Percentiles rank a stretch among this genome's conserved stretches.
Evolutionary conservation across 2,888 invertebrate species (phyloP).

Genomic region (Saturnia japonica): DNA sequence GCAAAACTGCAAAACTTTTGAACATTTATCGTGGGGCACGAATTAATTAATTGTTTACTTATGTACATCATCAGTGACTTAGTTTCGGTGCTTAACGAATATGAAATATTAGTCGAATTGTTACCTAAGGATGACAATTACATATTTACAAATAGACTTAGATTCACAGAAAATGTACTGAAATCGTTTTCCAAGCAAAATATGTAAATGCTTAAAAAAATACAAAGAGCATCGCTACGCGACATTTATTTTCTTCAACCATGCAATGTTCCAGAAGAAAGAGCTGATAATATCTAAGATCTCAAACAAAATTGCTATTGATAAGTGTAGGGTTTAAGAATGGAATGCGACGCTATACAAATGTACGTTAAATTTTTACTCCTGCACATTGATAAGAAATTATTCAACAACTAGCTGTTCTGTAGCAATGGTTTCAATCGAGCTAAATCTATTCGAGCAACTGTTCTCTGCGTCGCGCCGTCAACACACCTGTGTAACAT

Average conservation of each 20-base stretch:
- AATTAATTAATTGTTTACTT: background rate
- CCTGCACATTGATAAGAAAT: background rate
- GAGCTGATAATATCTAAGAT: background rate
- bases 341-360: background rate
- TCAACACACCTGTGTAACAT: too few relatives aligned
- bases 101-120: background rate
- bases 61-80: background rate
- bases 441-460: too few relatives aligned
- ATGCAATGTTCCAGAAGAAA: background rate
- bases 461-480: too few relatives aligned
- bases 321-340: background rate
- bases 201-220: background rate
- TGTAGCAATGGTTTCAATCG: too few relatives aligned
- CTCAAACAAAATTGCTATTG: background rate
- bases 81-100: background rate
- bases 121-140: background rate
- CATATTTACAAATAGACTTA: background rate
- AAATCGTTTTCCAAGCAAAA: background rate
- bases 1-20: background rate
- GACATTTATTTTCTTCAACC: background rate
- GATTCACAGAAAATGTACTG: background rate
- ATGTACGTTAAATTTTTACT: background rate
- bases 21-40: background rate
- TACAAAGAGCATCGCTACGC: background rate
- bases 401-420: background rate